Percentiles rank a stretch among this genome's conserved stretches.
These are phyloP conservation scores for Pseudoips prasinana DNA, from an alignment of 2,888 invertebrate species.

Conservation along the genomic window DNA sequence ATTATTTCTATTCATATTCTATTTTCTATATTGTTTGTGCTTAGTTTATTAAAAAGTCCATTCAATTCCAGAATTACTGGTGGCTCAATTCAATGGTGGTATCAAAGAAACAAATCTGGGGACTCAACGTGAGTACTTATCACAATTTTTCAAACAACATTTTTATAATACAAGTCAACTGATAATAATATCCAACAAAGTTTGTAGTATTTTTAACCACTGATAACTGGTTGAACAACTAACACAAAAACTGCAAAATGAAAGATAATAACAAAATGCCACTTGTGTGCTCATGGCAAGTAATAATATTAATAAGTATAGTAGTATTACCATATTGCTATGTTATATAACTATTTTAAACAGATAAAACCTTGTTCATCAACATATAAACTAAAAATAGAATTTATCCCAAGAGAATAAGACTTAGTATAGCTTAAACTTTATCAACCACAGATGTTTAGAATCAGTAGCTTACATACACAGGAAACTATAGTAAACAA, in stretches of 20 bases:
- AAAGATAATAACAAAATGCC: too few relatives aligned
- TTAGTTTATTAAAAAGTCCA: background rate
- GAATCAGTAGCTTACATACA: background rate
- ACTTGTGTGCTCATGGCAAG: too few relatives aligned
- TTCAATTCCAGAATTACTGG: slow-evolving; percentile 55
- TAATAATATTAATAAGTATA: background rate
- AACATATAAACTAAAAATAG: slow-evolving; percentile 9
- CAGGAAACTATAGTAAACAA: too few relatives aligned
- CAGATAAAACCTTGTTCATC: slow-evolving; percentile 13
- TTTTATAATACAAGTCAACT: too few relatives aligned
- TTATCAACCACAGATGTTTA: background rate
- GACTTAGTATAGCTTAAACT: slow-evolving; percentile 7
- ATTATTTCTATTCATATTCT: background rate
- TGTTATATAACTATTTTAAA: slow-evolving; percentile 1
- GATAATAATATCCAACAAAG: too few relatives aligned
- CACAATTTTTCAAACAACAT: background rate
- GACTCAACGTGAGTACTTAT: slow-evolving; percentile 52
- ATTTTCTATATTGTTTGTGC: background rate
- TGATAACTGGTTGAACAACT: too few relatives aligned
- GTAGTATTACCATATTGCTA: slow-evolving; percentile 2
- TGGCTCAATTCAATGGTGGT: slow-evolving; percentile 71
- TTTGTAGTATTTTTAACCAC: too few relatives aligned
- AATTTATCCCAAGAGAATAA: slow-evolving; percentile 4
- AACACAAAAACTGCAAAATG: too few relatives aligned
- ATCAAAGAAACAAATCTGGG: slow-evolving; percentile 54